Conservation (phyloP, 2,113 vertebrate species). For the Eulacestoma nigropectus region DNA sequence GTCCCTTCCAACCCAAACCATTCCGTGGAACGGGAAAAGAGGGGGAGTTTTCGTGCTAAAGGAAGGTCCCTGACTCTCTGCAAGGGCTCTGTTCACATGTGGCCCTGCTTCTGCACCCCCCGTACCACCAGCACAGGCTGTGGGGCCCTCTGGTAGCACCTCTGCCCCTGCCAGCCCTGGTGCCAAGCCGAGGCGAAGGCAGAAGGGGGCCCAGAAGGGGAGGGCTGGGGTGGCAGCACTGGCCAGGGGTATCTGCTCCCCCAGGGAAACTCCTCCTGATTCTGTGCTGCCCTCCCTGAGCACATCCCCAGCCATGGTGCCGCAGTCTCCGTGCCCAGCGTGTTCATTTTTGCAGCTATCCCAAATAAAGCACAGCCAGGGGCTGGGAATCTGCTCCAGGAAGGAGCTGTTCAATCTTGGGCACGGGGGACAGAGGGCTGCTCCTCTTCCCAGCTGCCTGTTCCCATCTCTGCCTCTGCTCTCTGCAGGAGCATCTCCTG, state of each 20-base stretch:
- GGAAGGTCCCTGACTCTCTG: background rate
- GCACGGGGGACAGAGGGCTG: background rate
- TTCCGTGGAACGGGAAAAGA: background rate
- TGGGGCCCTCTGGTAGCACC: background rate
- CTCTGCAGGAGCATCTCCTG: background rate
- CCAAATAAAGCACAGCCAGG: background rate
- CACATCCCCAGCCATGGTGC: fast-evolving
- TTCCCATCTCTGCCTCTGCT: background rate
- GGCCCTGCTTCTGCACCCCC: background rate
- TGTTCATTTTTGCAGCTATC: too few relatives aligned
- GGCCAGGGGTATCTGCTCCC: background rate
- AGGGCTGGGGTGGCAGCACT: background rate
- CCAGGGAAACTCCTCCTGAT: background rate
- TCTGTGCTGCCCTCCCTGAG: background rate
- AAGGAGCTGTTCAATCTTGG: background rate
- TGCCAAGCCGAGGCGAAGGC: background rate
- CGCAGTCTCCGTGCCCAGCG: background rate
- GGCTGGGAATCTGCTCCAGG: background rate
- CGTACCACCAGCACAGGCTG: fast-evolving
- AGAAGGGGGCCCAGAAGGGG: background rate
- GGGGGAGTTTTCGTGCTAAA: background rate
- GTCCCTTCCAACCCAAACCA: background rate
- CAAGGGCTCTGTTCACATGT: background rate
- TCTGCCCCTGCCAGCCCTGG: background rate
- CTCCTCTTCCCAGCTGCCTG: background rate